Conservation (phyloP, 2,888 invertebrate species). For the Athalia circularis region DNA sequence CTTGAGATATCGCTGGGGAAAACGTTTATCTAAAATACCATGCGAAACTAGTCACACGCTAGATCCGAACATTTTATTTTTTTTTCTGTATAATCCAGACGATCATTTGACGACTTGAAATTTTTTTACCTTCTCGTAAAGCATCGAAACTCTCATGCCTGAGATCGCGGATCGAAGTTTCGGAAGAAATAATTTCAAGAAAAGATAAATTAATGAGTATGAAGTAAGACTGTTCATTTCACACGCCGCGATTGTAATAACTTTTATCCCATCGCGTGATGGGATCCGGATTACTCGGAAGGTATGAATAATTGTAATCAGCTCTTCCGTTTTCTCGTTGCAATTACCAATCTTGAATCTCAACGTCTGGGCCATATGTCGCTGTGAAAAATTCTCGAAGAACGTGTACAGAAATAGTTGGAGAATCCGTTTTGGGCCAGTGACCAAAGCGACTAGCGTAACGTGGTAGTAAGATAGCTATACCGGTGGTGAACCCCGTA, state of each 20-base stretch:
- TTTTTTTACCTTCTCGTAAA: too few relatives aligned
- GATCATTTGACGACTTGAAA: neutral
- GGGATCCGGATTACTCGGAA: neutral
- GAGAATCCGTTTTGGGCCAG: slow-evolving; percentile 61
- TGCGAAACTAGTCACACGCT: slow-evolving; percentile 17
- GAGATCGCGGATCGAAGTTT: too few relatives aligned
- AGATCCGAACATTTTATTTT: neutral
- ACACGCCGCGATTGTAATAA: too few relatives aligned
- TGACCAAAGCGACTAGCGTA: slow-evolving; percentile 63
- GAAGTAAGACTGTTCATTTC: too few relatives aligned
- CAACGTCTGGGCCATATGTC: slow-evolving; percentile 68
- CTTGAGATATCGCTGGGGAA: neutral
- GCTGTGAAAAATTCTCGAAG: slow-evolving; percentile 58
- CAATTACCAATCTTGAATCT: slow-evolving; percentile 59
- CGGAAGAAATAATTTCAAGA: too few relatives aligned
- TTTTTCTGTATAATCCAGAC: too few relatives aligned
- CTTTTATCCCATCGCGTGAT: neutral
- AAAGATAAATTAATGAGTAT: too few relatives aligned
- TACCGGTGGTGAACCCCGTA: slow-evolving; percentile 62
- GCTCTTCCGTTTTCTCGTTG: slow-evolving; percentile 11
- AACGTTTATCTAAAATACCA: slow-evolving; percentile 52
- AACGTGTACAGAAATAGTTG: neutral
- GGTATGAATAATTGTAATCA: neutral
- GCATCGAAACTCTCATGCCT: too few relatives aligned
- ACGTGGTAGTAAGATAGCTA: slow-evolving; percentile 63